A percentile compares a stretch with the other conserved stretches of the same genome.
phyloP scores from a whole-genome alignment of 2,113 vertebrate genomes.

The Hemiscyllium ocellatum region DNA sequence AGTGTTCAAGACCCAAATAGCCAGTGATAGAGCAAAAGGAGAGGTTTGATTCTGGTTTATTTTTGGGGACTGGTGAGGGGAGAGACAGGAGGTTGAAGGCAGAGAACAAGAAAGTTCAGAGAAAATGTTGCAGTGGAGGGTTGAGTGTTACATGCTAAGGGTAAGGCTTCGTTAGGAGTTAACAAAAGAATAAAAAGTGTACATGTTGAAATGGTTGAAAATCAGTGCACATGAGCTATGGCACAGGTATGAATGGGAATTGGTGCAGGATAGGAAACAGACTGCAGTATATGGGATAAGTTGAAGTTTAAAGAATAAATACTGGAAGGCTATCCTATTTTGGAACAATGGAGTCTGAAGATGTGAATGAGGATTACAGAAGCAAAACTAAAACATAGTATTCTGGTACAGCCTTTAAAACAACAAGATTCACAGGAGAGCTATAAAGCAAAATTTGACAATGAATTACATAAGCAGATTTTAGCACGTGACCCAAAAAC shows the following conservation, averaged over 20 bases:
- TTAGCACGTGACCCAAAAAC: too few species aligned
- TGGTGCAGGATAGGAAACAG: background rate
- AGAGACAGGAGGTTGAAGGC: background rate
- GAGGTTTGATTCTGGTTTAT: background rate
- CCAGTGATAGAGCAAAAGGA: background rate
- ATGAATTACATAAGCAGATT: too few species aligned
- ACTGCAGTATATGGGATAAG: background rate
- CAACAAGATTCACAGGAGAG: too few species aligned
- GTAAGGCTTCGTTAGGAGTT: background rate
- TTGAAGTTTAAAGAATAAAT: background rate
- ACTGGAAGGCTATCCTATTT: too few species aligned
- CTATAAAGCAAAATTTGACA: too few species aligned
- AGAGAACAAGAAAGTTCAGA: background rate
- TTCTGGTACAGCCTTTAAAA: too few species aligned
- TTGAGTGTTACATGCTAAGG: background rate
- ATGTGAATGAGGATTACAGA: background rate
- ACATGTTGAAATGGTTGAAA: background rate
- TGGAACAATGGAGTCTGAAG: background rate
- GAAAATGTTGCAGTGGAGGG: background rate
- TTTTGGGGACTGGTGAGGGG: background rate
- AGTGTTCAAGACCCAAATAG: background rate
- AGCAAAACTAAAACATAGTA: too few species aligned
- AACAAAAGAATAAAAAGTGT: background rate
- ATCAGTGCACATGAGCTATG: background rate
- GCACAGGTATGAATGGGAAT: background rate